phyloP scores from a whole-genome alignment of 2,888 invertebrate species.

The Spisula subtruncata region DNA sequence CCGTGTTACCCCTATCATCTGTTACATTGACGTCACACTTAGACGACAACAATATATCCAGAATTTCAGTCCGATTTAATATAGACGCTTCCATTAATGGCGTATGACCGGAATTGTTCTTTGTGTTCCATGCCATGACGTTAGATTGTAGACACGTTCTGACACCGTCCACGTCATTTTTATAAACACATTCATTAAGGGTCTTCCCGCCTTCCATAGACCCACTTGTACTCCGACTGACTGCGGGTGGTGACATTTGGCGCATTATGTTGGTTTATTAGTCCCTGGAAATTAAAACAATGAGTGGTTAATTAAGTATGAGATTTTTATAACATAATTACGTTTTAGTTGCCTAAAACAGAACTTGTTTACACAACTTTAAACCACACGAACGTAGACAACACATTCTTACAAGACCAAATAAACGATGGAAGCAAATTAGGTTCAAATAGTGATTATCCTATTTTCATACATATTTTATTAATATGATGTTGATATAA shows the following conservation, averaged over 20 bases:
- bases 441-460: too few species aligned
- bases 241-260: not conserved
- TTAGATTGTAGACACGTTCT: conserved; percentile 29
- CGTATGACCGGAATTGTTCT: conserved; percentile 59
- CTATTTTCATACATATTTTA: too few species aligned
- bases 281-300: not conserved
- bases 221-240: not conserved
- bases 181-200: conserved; percentile 53
- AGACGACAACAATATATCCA: conserved; percentile 58
- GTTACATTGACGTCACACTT: conserved; percentile 70
- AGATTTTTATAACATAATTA: too few species aligned
- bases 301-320: too few species aligned
- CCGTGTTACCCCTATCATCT: conserved; percentile 68
- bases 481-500: too few species aligned
- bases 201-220: not conserved
- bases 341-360: too few species aligned
- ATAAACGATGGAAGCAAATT: too few species aligned
- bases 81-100: conserved; percentile 66
- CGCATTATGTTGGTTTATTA: not conserved
- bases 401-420: too few species aligned
- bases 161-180: conserved; percentile 55
- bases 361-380: too few species aligned
- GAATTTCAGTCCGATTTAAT: conserved; percentile 48
- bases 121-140: conserved; percentile 49
- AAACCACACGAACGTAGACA: too few species aligned